phyloP scores from a whole-genome alignment of 2,888 invertebrate genomes.

The Syritta pipiens region DNA sequence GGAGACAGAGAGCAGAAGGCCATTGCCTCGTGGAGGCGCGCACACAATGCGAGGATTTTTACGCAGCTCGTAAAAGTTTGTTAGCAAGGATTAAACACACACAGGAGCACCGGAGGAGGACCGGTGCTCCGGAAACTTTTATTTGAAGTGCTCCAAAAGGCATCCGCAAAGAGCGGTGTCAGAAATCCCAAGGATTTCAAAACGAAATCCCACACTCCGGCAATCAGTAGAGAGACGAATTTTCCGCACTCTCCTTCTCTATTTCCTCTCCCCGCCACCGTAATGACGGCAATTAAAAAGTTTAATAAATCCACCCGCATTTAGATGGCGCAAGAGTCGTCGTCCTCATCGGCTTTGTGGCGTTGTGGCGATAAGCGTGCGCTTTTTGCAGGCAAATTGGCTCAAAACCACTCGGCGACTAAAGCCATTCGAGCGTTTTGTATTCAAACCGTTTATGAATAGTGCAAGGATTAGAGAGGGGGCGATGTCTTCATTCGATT shows the following conservation, averaged over 20 bases:
- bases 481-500: too few relatives aligned
- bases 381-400: constrained; percentile 61
- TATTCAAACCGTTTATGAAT: constrained; percentile 42
- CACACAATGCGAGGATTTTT: constrained; percentile 37
- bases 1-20: constrained; percentile 12
- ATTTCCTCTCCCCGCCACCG: too few relatives aligned
- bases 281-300: constrained; percentile 60
- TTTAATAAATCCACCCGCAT: constrained; percentile 53
- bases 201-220: constrained; percentile 19
- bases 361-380: constrained; percentile 56
- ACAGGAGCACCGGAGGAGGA: background rate
- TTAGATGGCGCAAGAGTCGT: constrained; percentile 37
- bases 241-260: constrained; percentile 23
- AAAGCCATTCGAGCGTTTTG: constrained; percentile 39
- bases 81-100: constrained; percentile 47
- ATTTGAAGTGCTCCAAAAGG: constrained; percentile 21
- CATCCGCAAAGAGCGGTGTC: constrained; percentile 60
- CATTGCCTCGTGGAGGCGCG: constrained; percentile 17
- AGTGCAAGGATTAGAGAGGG: constrained; percentile 48
- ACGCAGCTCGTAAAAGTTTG: constrained; percentile 62
- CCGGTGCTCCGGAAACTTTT: constrained; percentile 1
- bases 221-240: constrained; percentile 11
- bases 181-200: constrained; percentile 46
- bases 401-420: constrained; percentile 43
- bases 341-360: constrained; percentile 63